A percentile compares a stretch with the other conserved stretches of the same genome.
Conservation (phyloP, 2,113 vertebrate genomes). For the Pachycephala philippinensis region DNA sequence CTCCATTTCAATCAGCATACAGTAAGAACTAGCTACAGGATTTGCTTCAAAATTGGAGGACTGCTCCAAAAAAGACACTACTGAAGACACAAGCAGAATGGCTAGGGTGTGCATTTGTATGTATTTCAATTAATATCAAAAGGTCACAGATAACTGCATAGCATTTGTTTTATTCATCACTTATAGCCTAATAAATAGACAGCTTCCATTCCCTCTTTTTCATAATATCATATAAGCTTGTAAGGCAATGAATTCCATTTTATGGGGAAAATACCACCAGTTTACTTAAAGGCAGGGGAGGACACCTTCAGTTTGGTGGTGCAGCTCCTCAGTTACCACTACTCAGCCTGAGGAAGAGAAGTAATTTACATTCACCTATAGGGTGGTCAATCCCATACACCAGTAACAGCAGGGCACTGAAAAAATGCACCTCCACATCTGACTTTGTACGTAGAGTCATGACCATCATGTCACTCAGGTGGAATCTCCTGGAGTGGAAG, state of each 20-base stretch:
- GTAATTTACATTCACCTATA: not conserved
- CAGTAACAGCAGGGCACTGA: not conserved
- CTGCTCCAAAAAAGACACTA: not conserved
- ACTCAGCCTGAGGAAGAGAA: not conserved
- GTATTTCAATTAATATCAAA: not conserved
- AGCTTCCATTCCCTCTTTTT: not conserved
- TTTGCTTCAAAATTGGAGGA: not conserved
- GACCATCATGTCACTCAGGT: not conserved
- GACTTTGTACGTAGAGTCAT: not conserved
- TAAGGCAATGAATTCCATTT: not conserved
- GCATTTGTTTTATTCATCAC: not conserved
- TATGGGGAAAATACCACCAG: not conserved
- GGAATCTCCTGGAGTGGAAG: not conserved
- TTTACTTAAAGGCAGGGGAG: not conserved
- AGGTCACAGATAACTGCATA: not conserved
- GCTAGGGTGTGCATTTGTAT: not conserved
- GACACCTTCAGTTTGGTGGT: not conserved
- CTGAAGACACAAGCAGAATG: not conserved
- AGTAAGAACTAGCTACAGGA: not conserved
- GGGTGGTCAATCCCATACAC: not conserved
- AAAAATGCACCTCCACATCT: not conserved
- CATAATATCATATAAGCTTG: not conserved
- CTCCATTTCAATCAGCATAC: not conserved
- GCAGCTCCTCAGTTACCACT: not conserved
- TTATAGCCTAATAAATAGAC: not conserved